A percentile compares a stretch with the other conserved stretches of the same genome.
These are phyloP conservation scores for Coregonus suidteri DNA, from an alignment of 2,797 vertebrate genomes.

Conservation along the genomic window DNA sequence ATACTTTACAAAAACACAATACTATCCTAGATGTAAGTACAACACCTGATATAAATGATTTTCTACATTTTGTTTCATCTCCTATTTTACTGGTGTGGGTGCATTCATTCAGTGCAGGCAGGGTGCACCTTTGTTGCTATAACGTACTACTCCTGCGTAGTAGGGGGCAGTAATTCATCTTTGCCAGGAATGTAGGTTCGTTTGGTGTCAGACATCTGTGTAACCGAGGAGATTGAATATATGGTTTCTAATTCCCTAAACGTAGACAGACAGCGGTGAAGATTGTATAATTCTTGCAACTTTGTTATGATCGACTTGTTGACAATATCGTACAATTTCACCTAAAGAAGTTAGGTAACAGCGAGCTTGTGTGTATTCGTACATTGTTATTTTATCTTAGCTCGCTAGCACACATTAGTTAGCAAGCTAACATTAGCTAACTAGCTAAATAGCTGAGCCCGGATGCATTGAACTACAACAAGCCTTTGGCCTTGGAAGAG, in stretches of 20 bases:
- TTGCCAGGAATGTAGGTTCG: neutral
- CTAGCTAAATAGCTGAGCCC: constrained; percentile 47
- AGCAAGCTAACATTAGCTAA: constrained; percentile 38
- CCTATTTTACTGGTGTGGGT: neutral
- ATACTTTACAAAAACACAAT: neutral
- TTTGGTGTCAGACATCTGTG: constrained; percentile 29
- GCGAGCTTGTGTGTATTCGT: constrained; percentile 37
- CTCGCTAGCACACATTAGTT: constrained; percentile 57
- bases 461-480: constrained; percentile 73
- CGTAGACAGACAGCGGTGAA: constrained; percentile 40
- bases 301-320: neutral
- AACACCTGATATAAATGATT: neutral
- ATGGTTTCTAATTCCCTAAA: constrained; percentile 31
- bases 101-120: neutral
- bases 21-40: neutral
- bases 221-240: constrained; percentile 60
- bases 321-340: neutral
- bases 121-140: neutral
- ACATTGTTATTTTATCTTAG: constrained; percentile 33
- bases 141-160: constrained; percentile 45
- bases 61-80: neutral
- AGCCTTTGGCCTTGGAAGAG: constrained; percentile 49
- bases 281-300: constrained; percentile 18
- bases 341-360: neutral
- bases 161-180: constrained; percentile 40